Base-by-base conservation (phyloP, 2,113 vertebrate genomes). In the Neogobius melanostomus region DNA sequence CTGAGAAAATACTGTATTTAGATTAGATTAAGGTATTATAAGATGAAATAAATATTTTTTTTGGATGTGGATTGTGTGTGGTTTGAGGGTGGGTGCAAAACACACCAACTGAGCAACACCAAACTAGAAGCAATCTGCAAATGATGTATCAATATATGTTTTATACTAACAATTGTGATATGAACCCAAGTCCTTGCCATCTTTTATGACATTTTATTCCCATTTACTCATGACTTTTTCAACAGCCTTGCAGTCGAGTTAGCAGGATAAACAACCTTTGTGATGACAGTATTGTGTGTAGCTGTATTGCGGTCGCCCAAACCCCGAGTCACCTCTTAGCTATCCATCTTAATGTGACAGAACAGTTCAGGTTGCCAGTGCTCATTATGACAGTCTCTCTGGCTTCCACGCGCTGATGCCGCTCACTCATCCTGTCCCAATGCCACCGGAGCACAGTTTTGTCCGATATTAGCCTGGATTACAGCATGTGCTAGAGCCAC, bases 261-360 rank as follows among this genome's bases (percentile, higher is more conserved):
- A 51, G 15, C 5, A 47, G 5, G 6, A 51, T 5, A 14, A 51
- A 56, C 16, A 56, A 28, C 43, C 8, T 0, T 36, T 9, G 0
- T 36, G 51, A n/a, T 56, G 17, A 6, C 64, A 62, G 56, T 56
- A 60, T 76, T 76, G 74, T 42, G 6, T 60, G 16, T 7, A 61
- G 67, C 66, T 66, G 49, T 1, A 16, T 21, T 21, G 21, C 21
- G 21, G 21, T 21, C 21, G 21, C 21, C 21, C 21, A 21, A 21
- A 21, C 21, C 21, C 21, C 1, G 21, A 21, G 21, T 21, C 28
- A 36, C 28, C 28, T 36, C 28, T 36, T 36, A 36, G 28, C 28
- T 36, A 69, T 85, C 64, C 14, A 16, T 70, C 47, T 69, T 45
- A 0, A 69, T 72, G 60, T 67, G 69, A 85, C 82, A 73, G 16